Conservation (phyloP, 1,140 invertebrate species). For the Anadara kagoshimensis region DNA sequence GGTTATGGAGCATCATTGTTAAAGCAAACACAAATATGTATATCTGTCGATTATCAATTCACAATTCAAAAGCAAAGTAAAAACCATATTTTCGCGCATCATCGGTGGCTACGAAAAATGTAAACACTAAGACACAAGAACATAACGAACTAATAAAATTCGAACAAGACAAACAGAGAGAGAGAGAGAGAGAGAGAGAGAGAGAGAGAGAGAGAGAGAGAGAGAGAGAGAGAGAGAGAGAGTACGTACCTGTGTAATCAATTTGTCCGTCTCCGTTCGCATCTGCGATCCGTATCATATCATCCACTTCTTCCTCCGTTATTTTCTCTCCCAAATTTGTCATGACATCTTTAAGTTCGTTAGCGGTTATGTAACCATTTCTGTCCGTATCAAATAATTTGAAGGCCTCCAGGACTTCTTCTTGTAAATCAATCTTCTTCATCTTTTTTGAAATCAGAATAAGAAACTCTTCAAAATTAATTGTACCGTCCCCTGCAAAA, state of each 20-base stretch:
- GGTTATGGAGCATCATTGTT: too few species aligned
- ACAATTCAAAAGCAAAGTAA: too few species aligned
- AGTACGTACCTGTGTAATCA: conserved; percentile 64
- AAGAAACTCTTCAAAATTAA: conserved; percentile 96
- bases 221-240: too few species aligned
- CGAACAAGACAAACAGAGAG: too few species aligned
- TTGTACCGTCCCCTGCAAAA: conserved; percentile 93
- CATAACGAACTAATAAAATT: too few species aligned
- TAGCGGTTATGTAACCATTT: conserved; percentile 82
- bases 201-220: too few species aligned
- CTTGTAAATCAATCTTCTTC: conserved; percentile 99
- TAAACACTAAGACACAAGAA: too few species aligned
- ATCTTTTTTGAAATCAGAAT: conserved; percentile 98
- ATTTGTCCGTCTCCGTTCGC: conserved; percentile 83
- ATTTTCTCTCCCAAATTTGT: conserved; percentile 92
- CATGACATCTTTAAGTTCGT: conserved; percentile 81
- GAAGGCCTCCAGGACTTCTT: conserved; percentile 98
- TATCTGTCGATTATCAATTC: too few species aligned
- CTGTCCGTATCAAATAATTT: conserved; percentile 98
- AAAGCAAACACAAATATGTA: too few species aligned
- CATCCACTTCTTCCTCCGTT: conserved; percentile 91
- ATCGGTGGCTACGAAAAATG: too few species aligned
- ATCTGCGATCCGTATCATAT: conserved; percentile 94
- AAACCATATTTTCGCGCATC: too few species aligned
- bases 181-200: too few species aligned